A percentile compares a stretch with the other conserved stretches of the same genome.
phyloP scores from a whole-genome alignment of 1,140 invertebrate species.

The Hypothenemus hampei region DNA sequence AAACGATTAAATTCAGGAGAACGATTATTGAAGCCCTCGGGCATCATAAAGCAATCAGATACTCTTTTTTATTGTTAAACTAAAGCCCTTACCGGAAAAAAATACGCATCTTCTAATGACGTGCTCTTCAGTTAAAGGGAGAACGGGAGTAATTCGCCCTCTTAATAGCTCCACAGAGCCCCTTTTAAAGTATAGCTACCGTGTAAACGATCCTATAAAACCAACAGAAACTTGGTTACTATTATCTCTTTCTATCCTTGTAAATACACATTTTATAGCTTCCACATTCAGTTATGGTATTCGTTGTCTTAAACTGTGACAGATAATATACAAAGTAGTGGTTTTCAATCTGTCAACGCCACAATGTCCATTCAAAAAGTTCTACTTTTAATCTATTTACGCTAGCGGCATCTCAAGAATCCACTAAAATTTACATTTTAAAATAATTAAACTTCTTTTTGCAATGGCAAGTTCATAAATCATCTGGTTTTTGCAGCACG shows the following conservation, averaged over 20 bases:
- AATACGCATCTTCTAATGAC: constrained; percentile 36
- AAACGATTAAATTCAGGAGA: background rate
- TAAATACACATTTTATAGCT: background rate
- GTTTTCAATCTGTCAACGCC: constrained; percentile 1
- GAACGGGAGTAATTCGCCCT: constrained; percentile 22
- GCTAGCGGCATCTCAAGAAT: too few species aligned
- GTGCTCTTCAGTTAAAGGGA: constrained; percentile 30
- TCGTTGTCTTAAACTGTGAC: too few species aligned
- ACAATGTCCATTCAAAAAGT: too few species aligned
- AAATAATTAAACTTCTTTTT: constrained; percentile 10
- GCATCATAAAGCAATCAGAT: constrained; percentile 32
- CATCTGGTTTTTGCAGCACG: constrained; percentile 6
- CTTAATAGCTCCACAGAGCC: constrained; percentile 28
- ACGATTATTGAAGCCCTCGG: constrained; percentile 24
- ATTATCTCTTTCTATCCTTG: constrained; percentile 2
- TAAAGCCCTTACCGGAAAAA: constrained; percentile 29
- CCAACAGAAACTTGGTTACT: constrained; percentile 15
- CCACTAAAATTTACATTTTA: constrained; percentile 10
- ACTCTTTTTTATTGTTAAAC: constrained; percentile 29
- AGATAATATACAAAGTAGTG: background rate
- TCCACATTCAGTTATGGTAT: too few species aligned
- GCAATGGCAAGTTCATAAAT: constrained; percentile 6
- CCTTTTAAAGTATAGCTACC: constrained; percentile 15
- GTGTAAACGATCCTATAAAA: constrained; percentile 24
- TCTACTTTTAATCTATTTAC: too few species aligned